These are phyloP conservation scores for Galerucella pusilla DNA, from an alignment of 2,888 invertebrate species.

Conservation along the genomic window DNA sequence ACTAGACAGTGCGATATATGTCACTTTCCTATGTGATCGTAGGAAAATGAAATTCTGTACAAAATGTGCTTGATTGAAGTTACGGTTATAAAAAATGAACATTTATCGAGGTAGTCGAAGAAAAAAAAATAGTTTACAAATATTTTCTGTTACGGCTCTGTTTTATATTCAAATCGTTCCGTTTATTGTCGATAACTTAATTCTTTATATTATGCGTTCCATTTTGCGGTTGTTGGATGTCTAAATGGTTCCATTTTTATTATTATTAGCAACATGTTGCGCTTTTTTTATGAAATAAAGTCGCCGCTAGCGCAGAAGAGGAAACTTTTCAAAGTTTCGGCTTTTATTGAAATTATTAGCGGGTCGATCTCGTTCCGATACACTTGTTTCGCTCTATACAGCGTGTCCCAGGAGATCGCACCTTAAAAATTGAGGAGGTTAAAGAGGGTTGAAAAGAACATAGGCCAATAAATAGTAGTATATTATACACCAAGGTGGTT, in stretches of 20 bases:
- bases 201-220: neutral
- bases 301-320: neutral
- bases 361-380: neutral
- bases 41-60: too few species aligned
- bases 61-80: too few species aligned
- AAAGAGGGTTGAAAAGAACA: too few species aligned
- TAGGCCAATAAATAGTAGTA: too few species aligned
- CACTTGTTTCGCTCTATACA: neutral
- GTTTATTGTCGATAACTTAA: neutral
- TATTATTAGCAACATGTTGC: constrained; percentile 26
- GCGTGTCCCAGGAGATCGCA: too few species aligned
- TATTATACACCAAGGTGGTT: too few species aligned
- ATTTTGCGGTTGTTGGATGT: constrained; percentile 11
- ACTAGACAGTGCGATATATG: too few species aligned
- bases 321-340: neutral
- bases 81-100: too few species aligned
- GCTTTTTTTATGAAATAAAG: constrained; percentile 2
- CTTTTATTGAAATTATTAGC: neutral
- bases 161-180: neutral
- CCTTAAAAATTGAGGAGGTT: too few species aligned
- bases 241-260: constrained; percentile 12
- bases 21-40: too few species aligned
- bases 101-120: too few species aligned
- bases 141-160: neutral
- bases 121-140: neutral